These are phyloP conservation scores for Seriola quinqueradiata DNA, from an alignment of 2,113 vertebrate species.

Conservation along the genomic window DNA sequence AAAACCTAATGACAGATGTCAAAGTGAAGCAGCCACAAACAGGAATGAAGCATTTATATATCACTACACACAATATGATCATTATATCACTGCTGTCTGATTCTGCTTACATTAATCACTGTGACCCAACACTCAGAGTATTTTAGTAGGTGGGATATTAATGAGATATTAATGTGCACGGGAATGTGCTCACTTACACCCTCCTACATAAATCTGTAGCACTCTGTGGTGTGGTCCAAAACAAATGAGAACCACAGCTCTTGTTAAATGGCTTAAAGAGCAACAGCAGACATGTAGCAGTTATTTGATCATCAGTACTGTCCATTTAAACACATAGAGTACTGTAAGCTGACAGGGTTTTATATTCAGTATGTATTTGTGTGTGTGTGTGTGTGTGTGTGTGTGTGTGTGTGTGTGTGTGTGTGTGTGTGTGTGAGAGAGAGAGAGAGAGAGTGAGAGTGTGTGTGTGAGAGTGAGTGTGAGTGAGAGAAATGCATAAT, in stretches of 20 bases:
- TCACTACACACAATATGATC: not conserved
- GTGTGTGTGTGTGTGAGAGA: no score
- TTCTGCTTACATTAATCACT: not conserved
- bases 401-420: not conserved
- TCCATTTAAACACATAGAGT: no score
- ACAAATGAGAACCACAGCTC: not conserved
- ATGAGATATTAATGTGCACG: not conserved
- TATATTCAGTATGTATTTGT: not conserved
- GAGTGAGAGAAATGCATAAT: not conserved
- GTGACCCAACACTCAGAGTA: not conserved
- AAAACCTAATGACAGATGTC: constrained; percentile 1
- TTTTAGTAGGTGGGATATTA: not conserved
- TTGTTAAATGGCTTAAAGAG: not conserved
- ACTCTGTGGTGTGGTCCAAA: not conserved
- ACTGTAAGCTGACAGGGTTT: no score
- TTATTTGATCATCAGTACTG: no score
- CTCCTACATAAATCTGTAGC: not conserved
- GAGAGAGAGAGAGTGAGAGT: no score
- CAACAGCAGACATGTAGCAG: not conserved
- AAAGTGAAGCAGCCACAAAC: not conserved
- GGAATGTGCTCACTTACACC: not conserved
- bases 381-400: constrained; percentile 7
- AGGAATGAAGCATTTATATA: not conserved
- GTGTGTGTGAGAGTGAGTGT: not conserved
- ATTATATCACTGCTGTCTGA: not conserved